A percentile compares a stretch with the other conserved stretches of the same genome.
phyloP scores from a whole-genome alignment of 2,113 vertebrate genomes.

The Leptobrachium ailaonicum region DNA sequence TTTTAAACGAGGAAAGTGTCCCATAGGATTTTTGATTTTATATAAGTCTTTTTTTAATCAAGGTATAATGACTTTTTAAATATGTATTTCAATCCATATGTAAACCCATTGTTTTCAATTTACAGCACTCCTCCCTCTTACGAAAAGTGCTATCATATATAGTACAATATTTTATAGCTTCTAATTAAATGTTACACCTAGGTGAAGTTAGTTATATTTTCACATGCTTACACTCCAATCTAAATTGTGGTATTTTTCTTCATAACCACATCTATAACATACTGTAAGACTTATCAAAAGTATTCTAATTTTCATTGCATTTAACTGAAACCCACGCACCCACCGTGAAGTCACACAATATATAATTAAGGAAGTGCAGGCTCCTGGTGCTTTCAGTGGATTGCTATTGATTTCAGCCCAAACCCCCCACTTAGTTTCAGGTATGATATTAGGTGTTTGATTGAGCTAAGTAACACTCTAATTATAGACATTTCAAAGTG shows the following conservation, averaged over 20 bases:
- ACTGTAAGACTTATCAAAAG: slow-evolving; percentile 46
- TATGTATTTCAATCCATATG: slow-evolving; percentile 19
- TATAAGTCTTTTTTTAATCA: too few relatives aligned
- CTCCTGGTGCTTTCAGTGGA: slow-evolving; percentile 47
- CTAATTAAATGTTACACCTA: slow-evolving; percentile 50
- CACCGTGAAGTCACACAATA: slow-evolving; percentile 42
- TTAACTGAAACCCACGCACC: slow-evolving; percentile 42
- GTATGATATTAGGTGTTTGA: slow-evolving; percentile 40
- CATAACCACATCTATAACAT: slow-evolving; percentile 52
- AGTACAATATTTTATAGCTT: slow-evolving; percentile 47
- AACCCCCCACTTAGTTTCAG: slow-evolving; percentile 55
- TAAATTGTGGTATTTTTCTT: slow-evolving; percentile 31
- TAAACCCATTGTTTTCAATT: slow-evolving; percentile 21
- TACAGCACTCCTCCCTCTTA: slow-evolving; percentile 23
- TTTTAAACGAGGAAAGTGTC: too few relatives aligned
- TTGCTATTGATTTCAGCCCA: slow-evolving; percentile 52
- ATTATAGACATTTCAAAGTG: slow-evolving; percentile 58
- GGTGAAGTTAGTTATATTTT: slow-evolving; percentile 20
- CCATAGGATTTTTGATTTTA: too few relatives aligned
- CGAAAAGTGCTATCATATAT: slow-evolving; percentile 35
- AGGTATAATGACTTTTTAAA: slow-evolving; percentile 5
- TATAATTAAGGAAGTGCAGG: slow-evolving; percentile 55
- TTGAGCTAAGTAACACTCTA: slow-evolving; percentile 55
- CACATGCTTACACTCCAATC: slow-evolving; percentile 33
- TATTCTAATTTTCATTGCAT: slow-evolving; percentile 38